phyloP scores from a whole-genome alignment of 2,113 vertebrate genomes.

The Clarias magur region DNA sequence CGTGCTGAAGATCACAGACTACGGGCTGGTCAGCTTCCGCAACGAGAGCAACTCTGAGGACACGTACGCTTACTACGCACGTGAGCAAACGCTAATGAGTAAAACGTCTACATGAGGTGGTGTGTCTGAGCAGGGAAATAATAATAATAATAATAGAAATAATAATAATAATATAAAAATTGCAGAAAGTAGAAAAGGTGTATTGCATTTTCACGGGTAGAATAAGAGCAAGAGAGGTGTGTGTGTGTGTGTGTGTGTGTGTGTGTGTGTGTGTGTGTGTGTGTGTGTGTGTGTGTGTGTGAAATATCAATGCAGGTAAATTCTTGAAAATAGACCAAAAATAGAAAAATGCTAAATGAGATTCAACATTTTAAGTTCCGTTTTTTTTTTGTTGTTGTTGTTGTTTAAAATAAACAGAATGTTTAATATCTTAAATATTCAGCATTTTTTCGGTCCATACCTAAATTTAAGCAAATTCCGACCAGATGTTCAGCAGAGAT shows the following conservation, averaged over 20 bases:
- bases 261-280: background rate
- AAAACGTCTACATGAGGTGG: background rate
- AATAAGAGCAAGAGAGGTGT: background rate
- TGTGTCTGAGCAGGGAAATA: background rate
- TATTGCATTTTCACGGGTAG: background rate
- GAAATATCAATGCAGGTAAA: too few species aligned
- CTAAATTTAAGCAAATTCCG: too few species aligned
- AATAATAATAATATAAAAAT: too few species aligned
- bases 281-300: background rate
- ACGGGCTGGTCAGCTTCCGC: conserved; percentile 83
- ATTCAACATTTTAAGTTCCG: too few species aligned
- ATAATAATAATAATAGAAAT: background rate
- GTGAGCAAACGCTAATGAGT: conserved; percentile 65
- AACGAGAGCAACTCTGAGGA: conserved; percentile 66
- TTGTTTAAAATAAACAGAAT: too few species aligned
- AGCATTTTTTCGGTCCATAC: too few species aligned
- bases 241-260: background rate
- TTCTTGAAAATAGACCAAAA: too few species aligned
- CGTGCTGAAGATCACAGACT: conserved; percentile 93
- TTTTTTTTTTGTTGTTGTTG: too few species aligned
- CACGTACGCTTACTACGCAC: conserved; percentile 79
- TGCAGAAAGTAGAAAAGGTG: background rate
- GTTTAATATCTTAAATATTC: too few species aligned
- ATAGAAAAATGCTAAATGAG: too few species aligned
- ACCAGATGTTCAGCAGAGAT: too few species aligned